These are phyloP conservation scores for Habroteleia sp. DNA, from an alignment of 2,888 invertebrate species.

Conservation along the genomic window DNA sequence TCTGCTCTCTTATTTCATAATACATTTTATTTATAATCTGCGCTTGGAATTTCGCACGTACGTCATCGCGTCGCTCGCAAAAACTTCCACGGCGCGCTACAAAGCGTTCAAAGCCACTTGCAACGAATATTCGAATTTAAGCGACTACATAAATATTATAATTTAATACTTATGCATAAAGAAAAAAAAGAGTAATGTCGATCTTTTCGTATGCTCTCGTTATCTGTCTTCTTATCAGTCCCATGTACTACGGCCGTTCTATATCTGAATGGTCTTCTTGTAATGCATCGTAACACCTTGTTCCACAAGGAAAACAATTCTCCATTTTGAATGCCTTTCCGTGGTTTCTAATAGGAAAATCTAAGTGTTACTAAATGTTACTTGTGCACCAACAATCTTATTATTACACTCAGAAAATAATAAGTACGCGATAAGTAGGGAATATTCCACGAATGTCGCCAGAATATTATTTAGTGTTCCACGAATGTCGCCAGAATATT, in stretches of 20 bases:
- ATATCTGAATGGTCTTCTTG: constrained; percentile 52
- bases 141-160: not conserved
- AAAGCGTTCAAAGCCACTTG: not conserved
- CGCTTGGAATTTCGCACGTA: constrained; percentile 40
- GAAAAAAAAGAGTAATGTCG: constrained; percentile 10
- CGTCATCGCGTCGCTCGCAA: constrained; percentile 26
- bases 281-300: constrained; percentile 44
- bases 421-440: too few relatives aligned
- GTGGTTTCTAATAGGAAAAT: too few relatives aligned
- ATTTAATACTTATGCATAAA: not conserved
- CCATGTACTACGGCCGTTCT: constrained; percentile 32
- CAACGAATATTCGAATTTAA: not conserved
- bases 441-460: too few relatives aligned
- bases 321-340: too few relatives aligned
- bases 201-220: constrained; percentile 21
- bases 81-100: not conserved
- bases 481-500: too few relatives aligned
- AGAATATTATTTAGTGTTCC: too few relatives aligned
- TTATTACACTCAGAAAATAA: too few relatives aligned
- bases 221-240: constrained; percentile 33
- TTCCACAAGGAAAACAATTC: constrained; percentile 22
- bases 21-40: constrained; percentile 43
- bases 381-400: too few relatives aligned
- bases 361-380: too few relatives aligned
- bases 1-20: constrained; percentile 53